Conservation (phyloP, 2,113 vertebrate genomes). For the Ranitomeya variabilis region DNA sequence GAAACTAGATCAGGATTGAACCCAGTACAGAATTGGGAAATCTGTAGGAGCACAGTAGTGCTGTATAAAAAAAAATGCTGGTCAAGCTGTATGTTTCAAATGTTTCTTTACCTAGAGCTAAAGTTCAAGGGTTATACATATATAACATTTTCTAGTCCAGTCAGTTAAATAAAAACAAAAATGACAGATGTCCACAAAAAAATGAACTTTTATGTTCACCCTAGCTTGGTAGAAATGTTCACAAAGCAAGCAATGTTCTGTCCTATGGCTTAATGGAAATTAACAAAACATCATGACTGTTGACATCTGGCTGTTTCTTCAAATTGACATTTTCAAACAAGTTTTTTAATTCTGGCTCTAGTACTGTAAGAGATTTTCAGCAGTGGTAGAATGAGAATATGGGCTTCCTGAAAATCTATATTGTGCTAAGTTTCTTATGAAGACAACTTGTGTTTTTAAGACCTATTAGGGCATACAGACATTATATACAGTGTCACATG, state of each 20-base stretch:
- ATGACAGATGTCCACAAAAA: neutral
- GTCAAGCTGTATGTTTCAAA: neutral
- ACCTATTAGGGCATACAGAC: too few species aligned
- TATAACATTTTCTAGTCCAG: conserved; percentile 12
- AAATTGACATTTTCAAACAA: neutral
- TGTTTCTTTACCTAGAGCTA: neutral
- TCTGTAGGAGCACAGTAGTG: neutral
- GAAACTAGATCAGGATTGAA: neutral
- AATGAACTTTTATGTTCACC: neutral
- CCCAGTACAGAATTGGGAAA: neutral
- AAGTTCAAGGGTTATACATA: neutral
- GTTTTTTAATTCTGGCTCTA: neutral
- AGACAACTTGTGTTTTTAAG: too few species aligned
- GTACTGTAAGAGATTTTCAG: neutral
- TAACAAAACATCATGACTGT: neutral
- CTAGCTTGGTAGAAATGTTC: neutral
- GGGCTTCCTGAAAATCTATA: neutral
- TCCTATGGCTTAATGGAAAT: neutral
- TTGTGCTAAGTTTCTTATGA: neutral
- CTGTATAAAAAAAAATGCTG: neutral
- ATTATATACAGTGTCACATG: too few species aligned
- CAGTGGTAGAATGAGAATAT: neutral
- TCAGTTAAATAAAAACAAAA: neutral
- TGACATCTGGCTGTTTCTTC: neutral
- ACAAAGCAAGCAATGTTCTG: neutral